Conservation (phyloP, 2,888 invertebrate species). For the Smittia aterrima region DNA sequence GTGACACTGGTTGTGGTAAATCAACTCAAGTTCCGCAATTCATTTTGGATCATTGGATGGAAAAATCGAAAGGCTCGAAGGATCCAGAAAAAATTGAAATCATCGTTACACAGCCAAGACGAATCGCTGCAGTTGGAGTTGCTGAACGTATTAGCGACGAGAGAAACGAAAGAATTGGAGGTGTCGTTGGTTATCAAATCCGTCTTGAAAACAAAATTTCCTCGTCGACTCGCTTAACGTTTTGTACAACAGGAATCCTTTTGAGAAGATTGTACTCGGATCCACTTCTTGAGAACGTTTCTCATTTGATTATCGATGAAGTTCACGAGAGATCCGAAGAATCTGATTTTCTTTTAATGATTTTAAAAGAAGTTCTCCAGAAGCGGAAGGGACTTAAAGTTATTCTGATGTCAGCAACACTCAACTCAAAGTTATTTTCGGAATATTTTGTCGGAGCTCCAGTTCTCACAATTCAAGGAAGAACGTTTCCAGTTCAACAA, state of each 20-base stretch:
- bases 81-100: constrained; percentile 71
- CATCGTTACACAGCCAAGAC: constrained; percentile 87
- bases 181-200: constrained; percentile 66
- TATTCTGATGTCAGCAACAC: constrained; percentile 90
- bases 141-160: constrained; percentile 90
- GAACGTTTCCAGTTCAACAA: constrained; percentile 82
- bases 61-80: constrained; percentile 54
- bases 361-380: constrained; percentile 72
- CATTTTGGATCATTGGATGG: constrained; percentile 82
- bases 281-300: constrained; percentile 69
- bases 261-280: constrained; percentile 79
- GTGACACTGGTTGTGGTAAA: constrained; percentile 83
- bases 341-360: constrained; percentile 84
- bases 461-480: constrained; percentile 75
- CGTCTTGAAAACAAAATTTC: constrained; percentile 77
- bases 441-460: constrained; percentile 79
- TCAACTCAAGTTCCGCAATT: constrained; percentile 92
- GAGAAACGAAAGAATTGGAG: constrained; percentile 65
- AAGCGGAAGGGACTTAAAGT: constrained; percentile 74
- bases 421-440: constrained; percentile 82
- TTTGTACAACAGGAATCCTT: constrained; percentile 92
- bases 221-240: constrained; percentile 74
- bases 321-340: constrained; percentile 90
- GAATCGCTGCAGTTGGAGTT: constrained; percentile 88
- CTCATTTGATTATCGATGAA: constrained; percentile 86